A percentile compares a stretch with the other conserved stretches of the same genome.
Conservation (phyloP, 2,113 vertebrate genomes). For the Artemisiospiza belli region DNA sequence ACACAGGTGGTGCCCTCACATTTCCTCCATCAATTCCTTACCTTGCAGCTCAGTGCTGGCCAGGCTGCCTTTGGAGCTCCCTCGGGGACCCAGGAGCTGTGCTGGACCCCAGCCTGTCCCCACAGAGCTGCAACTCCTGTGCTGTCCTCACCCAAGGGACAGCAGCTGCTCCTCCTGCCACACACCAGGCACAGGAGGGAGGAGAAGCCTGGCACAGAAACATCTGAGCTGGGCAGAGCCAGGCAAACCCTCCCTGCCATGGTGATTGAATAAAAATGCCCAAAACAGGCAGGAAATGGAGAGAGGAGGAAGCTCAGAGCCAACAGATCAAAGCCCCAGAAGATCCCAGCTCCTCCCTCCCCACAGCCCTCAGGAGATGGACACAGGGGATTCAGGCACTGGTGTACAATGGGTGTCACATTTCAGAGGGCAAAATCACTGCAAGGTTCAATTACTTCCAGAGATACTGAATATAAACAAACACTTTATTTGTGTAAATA, state of each 20-base stretch:
- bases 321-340: neutral
- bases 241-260: neutral
- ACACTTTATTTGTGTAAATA: slow-evolving; percentile 26
- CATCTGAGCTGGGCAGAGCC: neutral
- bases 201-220: neutral
- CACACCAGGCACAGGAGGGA: neutral
- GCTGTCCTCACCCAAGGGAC: neutral
- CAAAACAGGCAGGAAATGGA: neutral
- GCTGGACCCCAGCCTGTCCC: neutral
- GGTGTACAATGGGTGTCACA: neutral
- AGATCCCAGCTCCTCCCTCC: neutral
- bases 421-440: neutral
- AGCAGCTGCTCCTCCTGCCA: neutral
- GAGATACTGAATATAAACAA: neutral
- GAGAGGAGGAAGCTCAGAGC: neutral
- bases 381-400: neutral
- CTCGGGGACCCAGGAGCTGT: neutral
- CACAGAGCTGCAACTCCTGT: neutral
- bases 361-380: neutral
- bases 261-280: neutral
- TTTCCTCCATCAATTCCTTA: neutral
- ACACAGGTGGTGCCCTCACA: neutral
- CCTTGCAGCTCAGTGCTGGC: neutral
- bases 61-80: neutral
- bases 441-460: neutral